These are phyloP conservation scores for Patella depressa DNA, from an alignment of 2,888 invertebrate species.

Conservation along the genomic window DNA sequence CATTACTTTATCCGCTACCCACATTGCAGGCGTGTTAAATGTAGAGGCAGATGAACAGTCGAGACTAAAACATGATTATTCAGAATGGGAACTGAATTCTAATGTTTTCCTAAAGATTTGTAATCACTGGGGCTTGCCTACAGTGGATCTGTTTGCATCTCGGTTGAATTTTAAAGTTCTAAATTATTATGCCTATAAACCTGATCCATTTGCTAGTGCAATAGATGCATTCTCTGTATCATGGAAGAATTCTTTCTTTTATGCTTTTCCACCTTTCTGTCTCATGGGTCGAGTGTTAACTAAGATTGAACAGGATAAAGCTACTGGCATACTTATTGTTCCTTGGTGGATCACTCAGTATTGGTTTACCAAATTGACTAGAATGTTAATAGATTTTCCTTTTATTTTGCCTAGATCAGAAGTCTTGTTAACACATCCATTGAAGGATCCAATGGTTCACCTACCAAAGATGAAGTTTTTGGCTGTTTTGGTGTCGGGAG, in stretches of 20 bases:
- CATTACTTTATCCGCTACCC: slow-evolving; percentile 16
- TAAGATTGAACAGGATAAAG: no score
- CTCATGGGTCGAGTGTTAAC: no score
- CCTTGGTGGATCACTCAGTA: no score
- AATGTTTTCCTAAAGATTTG: background rate
- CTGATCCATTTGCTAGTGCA: slow-evolving; percentile 21
- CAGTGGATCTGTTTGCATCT: background rate
- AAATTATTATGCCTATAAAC: slow-evolving; percentile 9
- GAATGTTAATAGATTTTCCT: no score
- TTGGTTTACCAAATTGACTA: no score
- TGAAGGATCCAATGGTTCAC: background rate
- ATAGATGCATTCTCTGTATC: slow-evolving; percentile 24
- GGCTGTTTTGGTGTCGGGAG: slow-evolving; percentile 16
- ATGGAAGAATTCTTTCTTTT: slow-evolving; percentile 19
- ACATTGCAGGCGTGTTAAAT: slow-evolving; percentile 14
- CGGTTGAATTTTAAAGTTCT: background rate
- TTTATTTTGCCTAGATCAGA: no score
- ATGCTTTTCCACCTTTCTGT: background rate
- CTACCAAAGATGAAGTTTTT: slow-evolving; percentile 12
- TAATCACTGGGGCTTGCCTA: background rate
- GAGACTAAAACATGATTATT: slow-evolving; percentile 8
- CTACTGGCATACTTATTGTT: no score
- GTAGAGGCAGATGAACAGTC: slow-evolving; percentile 12
- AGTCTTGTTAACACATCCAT: slow-evolving; percentile 20
- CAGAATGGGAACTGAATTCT: slow-evolving; percentile 17